phyloP scores from a whole-genome alignment of 2,113 vertebrate species.

The Lepisosteus osseus region DNA sequence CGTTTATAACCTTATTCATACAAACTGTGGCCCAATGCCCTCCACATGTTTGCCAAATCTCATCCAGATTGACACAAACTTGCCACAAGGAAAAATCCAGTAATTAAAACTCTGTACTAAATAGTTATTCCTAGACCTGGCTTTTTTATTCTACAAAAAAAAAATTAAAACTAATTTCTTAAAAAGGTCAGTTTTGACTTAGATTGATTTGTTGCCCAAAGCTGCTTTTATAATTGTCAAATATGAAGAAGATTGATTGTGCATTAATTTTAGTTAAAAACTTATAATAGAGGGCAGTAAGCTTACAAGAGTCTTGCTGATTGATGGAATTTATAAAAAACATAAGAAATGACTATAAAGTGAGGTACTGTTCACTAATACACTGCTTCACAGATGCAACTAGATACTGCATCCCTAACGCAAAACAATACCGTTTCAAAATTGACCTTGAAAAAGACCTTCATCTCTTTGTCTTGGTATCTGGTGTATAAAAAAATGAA shows the following conservation, averaged over 20 bases:
- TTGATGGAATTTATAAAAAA: no score
- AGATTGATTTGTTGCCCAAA: slow-evolving; percentile 41
- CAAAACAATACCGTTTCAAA: no score
- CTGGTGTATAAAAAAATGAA: no score
- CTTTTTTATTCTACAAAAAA: slow-evolving; percentile 12
- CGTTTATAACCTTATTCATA: slow-evolving; percentile 30
- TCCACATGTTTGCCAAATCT: neutral
- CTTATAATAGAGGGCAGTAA: no score
- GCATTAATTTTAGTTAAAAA: no score
- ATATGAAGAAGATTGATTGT: slow-evolving; percentile 32
- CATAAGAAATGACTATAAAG: no score
- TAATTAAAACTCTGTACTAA: neutral
- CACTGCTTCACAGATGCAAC: no score
- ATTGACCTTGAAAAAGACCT: no score
- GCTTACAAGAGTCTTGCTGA: no score
- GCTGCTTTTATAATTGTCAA: slow-evolving; percentile 40
- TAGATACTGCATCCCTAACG: no score
- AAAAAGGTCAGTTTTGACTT: slow-evolving; percentile 45
- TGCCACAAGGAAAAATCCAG: neutral
- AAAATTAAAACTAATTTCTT: slow-evolving; percentile 28
- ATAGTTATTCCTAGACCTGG: neutral
- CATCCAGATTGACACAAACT: neutral
- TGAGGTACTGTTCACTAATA: no score
- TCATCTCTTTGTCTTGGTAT: no score
- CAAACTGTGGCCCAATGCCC: slow-evolving; percentile 1